Evolutionary conservation across 2,797 vertebrate species (phyloP), one percentile per base, ranked within the genome.

Genomic region (Rhinichthys osculus): DNA sequence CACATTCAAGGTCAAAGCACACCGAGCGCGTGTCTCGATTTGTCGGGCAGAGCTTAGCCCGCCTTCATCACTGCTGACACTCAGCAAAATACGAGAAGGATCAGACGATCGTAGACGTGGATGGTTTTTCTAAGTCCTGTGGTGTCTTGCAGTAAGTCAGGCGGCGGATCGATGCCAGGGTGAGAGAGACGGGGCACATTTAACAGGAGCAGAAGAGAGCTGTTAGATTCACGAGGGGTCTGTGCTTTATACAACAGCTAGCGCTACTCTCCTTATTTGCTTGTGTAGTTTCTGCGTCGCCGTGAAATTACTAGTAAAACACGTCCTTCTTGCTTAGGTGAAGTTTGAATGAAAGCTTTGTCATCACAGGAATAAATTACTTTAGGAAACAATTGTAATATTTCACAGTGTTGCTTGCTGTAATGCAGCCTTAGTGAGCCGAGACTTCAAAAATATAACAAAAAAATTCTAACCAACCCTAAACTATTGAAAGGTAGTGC

Each of bases 101-200:
- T 54, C 82, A 85, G 92, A 93, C 91, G 91, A 94, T 94, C 92
- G 90, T 89, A 62, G 90, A 89, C 85, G 88, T 82, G 89, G 90
- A 91, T 85, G 89, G 44, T 92, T 92, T 92, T 81, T 91, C 93
- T 92, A 93, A 92, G 78, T 90, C 91, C 89, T 89, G 86, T 88
- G 91, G 90, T 92, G 93, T 93, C 92, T 85, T 87, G 88, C 89
- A 87, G 92, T 87, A 89, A 66, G 89, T 83, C 90, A 82, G 88
- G 90, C 83, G 85, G 86, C 84, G 44, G 89, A 95, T 95, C 94
- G 92, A 95, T 95, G 91, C 89, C 90, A 88, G 42, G 78, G 79
- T 47, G 27, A 50, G 52, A 78, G 64, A 87, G 87, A 79, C 2
- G 0, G 50, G 40, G 69, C 74, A 30, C 17, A 27, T 38, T 35